Percentiles rank a stretch among this genome's conserved stretches.
phyloP scores from a whole-genome alignment of 2,113 vertebrate species.

The Boulengeromyrus knoepffleri region DNA sequence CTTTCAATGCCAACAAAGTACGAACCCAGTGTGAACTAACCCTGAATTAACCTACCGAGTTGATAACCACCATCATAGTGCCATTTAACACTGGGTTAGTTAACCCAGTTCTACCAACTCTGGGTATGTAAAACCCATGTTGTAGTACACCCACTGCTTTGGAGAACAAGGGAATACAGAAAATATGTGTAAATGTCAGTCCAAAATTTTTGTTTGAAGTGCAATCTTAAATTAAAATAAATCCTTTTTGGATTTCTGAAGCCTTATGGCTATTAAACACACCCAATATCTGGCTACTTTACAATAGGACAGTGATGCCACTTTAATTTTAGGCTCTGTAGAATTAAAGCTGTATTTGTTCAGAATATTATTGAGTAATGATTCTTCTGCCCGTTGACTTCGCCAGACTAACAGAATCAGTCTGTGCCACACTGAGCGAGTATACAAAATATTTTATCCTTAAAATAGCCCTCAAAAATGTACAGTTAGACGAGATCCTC shows the following conservation, averaged over 20 bases:
- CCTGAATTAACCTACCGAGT: not conserved
- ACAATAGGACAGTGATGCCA: not conserved
- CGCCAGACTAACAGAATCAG: not conserved
- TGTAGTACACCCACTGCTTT: not conserved
- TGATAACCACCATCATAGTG: not conserved
- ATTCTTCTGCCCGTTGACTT: not conserved
- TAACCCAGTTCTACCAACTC: not conserved
- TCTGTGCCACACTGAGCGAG: not conserved
- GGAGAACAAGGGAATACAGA: not conserved
- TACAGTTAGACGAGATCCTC: not conserved
- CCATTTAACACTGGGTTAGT: not conserved
- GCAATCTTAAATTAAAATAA: not conserved
- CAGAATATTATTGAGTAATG: not conserved
- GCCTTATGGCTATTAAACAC: not conserved
- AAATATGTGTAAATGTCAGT: not conserved
- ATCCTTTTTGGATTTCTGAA: not conserved
- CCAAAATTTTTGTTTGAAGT: not conserved
- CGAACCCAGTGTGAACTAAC: not conserved
- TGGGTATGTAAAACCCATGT: not conserved
- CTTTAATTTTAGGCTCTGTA: not conserved
- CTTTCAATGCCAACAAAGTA: not conserved
- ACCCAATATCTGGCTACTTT: not conserved
- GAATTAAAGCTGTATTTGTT: not conserved
- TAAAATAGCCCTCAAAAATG: not conserved
- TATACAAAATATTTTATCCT: not conserved